phyloP scores from a whole-genome alignment of 2,888 invertebrate species.

The Drepana falcataria region DNA sequence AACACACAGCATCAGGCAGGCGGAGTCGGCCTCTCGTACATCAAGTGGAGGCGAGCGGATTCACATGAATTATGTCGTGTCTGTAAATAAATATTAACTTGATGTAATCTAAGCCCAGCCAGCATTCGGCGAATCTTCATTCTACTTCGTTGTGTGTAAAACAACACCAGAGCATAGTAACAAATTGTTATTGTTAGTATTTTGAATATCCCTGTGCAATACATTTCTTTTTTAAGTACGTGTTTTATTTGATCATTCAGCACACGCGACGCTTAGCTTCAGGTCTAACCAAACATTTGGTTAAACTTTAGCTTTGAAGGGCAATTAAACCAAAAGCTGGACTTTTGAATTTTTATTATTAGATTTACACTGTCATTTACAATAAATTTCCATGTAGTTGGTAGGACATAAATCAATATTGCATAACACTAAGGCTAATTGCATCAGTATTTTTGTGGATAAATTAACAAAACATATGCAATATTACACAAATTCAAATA shows the following conservation, averaged over 20 bases:
- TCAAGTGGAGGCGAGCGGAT: too few species aligned
- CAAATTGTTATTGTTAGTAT: slow-evolving; percentile 54
- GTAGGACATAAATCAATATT: slow-evolving; percentile 78
- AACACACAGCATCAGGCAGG: too few species aligned
- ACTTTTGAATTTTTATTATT: slow-evolving; percentile 79
- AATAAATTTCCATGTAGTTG: slow-evolving; percentile 79
- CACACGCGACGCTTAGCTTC: too few species aligned
- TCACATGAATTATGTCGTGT: too few species aligned
- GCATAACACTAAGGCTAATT: slow-evolving; percentile 79
- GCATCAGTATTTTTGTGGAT: slow-evolving; percentile 77
- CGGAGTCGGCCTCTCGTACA: too few species aligned
- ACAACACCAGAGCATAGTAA: slow-evolving; percentile 28
- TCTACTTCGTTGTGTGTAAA: slow-evolving; percentile 5
- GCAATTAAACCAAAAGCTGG: slow-evolving; percentile 59
- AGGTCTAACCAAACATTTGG: too few species aligned
- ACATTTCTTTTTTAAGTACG: slow-evolving; percentile 52
- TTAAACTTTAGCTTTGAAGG: too few species aligned
- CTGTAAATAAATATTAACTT: too few species aligned
- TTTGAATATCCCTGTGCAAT: slow-evolving; percentile 70
- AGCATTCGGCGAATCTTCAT: too few species aligned
- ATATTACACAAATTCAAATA: slow-evolving; percentile 77
- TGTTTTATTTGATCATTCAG: slow-evolving; percentile 16
- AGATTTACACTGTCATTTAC: slow-evolving; percentile 80
- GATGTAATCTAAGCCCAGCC: too few species aligned
- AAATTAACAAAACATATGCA: slow-evolving; percentile 78